Evolutionary conservation across 2,888 invertebrate genomes (phyloP).

Genomic region (Thymelicus acteon): DNA sequence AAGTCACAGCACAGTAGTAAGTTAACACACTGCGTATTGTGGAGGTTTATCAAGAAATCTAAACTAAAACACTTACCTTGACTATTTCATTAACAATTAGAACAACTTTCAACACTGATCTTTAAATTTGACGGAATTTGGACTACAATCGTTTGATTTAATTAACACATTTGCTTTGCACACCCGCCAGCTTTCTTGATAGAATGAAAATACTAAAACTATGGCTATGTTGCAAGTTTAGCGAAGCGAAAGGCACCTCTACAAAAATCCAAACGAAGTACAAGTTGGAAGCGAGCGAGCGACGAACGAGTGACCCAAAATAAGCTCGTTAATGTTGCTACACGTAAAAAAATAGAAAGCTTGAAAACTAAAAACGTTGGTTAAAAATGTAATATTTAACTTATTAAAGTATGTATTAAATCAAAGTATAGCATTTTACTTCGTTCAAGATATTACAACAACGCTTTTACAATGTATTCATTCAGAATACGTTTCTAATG

Average conservation of each 20-base stretch:
- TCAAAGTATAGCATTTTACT: neutral
- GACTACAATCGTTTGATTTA: constrained; percentile 59
- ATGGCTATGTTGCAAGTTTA: constrained; percentile 80
- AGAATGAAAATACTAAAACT: constrained; percentile 79
- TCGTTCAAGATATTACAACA: neutral
- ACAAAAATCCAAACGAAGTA: constrained; percentile 79
- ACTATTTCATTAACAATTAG: constrained; percentile 78
- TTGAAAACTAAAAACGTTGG: constrained; percentile 50
- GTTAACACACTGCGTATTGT: constrained; percentile 68
- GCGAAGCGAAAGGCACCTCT: constrained; percentile 85
- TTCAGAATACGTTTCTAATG: constrained; percentile 33
- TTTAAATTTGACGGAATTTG: constrained; percentile 58
- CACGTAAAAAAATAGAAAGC: constrained; percentile 64
- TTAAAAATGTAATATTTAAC: neutral
- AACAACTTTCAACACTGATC: constrained; percentile 60
- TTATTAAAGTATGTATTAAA: neutral
- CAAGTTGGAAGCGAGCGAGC: constrained; percentile 76
- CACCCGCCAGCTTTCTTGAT: constrained; percentile 84
- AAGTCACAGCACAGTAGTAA: constrained; percentile 76
- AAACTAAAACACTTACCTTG: constrained; percentile 72
- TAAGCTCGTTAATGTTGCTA: constrained; percentile 82
- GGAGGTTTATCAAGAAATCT: constrained; percentile 56
- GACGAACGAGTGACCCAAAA: constrained; percentile 81
- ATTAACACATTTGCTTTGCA: constrained; percentile 78
- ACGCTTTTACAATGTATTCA: neutral